phyloP scores from a whole-genome alignment of 2,797 vertebrate species.

The Columba guinea region DNA sequence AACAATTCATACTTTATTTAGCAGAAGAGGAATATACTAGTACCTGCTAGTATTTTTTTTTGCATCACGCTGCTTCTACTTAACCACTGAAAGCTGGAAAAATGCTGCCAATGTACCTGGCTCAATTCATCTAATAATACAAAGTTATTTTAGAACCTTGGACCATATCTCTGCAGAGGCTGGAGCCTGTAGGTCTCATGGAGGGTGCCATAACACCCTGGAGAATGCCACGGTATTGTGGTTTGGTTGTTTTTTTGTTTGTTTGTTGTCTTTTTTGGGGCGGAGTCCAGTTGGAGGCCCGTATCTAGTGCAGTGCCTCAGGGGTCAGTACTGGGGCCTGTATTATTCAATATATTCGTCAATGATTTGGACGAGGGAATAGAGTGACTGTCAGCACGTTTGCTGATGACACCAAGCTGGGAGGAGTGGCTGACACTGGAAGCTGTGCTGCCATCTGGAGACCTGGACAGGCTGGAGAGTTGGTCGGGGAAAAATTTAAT shows the following conservation, averaged over 20 bases:
- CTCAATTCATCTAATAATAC: background rate
- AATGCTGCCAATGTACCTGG: background rate
- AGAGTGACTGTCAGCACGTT: too few relatives aligned
- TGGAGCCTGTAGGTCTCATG: background rate
- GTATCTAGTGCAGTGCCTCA: too few relatives aligned
- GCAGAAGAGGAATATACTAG: background rate
- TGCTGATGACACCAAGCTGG: too few relatives aligned
- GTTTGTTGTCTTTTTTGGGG: background rate
- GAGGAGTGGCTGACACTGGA: too few relatives aligned
- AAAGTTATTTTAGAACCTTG: background rate
- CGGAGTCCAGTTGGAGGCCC: too few relatives aligned
- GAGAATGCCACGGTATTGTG: background rate
- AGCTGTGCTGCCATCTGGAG: too few relatives aligned
- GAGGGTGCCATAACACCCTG: fast-evolving
- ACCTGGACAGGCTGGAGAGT: too few relatives aligned
- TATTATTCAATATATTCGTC: too few relatives aligned
- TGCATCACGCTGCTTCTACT: background rate
- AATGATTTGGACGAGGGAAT: too few relatives aligned
- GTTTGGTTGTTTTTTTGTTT: background rate
- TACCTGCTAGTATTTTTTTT: background rate
- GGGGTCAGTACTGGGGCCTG: too few relatives aligned
- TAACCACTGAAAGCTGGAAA: background rate
- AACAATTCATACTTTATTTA: background rate
- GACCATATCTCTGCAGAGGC: background rate
- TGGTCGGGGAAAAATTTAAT: too few relatives aligned